These are phyloP conservation scores for Cantharis rustica DNA, from an alignment of 2,888 invertebrate species.

Conservation along the genomic window DNA sequence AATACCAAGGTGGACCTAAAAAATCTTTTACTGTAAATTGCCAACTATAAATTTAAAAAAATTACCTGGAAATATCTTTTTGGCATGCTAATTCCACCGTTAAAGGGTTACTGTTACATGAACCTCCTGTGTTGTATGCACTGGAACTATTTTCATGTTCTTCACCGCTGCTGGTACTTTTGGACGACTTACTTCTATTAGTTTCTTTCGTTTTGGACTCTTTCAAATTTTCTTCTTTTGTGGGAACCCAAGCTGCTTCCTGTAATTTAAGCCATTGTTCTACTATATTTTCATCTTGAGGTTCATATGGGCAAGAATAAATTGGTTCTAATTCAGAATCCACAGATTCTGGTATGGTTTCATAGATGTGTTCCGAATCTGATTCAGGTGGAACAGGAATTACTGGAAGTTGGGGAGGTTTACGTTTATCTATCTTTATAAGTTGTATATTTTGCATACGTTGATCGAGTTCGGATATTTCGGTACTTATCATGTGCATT, in stretches of 20 bases:
- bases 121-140: constrained; percentile 77
- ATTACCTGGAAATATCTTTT: constrained; percentile 44
- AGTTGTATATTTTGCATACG: constrained; percentile 66
- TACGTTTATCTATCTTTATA: constrained; percentile 54
- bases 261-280: constrained; percentile 49
- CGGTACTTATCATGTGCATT: constrained; percentile 58
- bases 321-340: constrained; percentile 65
- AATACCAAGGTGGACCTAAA: constrained; percentile 48
- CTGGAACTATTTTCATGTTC: constrained; percentile 69
- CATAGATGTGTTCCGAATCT: constrained; percentile 68
- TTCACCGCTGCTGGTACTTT: constrained; percentile 58
- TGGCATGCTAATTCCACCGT: constrained; percentile 60
- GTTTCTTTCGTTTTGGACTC: constrained; percentile 39
- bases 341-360: constrained; percentile 65
- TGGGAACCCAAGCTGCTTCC: constrained; percentile 32
- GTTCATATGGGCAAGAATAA: constrained; percentile 67
- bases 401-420: constrained; percentile 47
- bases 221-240: constrained; percentile 23
- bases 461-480: constrained; percentile 61
- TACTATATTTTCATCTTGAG: constrained; percentile 47
- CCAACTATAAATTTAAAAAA: not conserved
- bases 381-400: constrained; percentile 52
- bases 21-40: not conserved
- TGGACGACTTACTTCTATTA: constrained; percentile 45
- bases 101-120: constrained; percentile 70